These are phyloP conservation scores for Conus ventricosus DNA, from an alignment of 1,140 invertebrate species.

Conservation along the genomic window DNA sequence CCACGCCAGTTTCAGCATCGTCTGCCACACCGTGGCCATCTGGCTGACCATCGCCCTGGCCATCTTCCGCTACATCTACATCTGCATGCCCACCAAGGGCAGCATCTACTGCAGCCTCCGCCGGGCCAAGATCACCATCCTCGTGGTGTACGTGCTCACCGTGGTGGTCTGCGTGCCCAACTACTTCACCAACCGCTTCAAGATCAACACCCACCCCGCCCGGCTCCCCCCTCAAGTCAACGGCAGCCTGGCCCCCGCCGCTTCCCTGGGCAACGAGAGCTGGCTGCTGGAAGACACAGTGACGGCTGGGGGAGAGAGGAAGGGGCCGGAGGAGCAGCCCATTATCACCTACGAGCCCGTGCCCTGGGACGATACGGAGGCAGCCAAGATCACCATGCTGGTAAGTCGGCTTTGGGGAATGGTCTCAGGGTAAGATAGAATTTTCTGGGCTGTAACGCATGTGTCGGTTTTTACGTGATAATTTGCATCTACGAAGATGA, in stretches of 20 bases:
- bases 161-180: slow-evolving; percentile 87
- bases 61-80: slow-evolving; percentile 94
- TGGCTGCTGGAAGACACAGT: neutral
- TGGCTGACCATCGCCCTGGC: slow-evolving; percentile 94
- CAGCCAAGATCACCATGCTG: slow-evolving; percentile 15
- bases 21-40: slow-evolving; percentile 94
- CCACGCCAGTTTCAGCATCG: slow-evolving; percentile 82
- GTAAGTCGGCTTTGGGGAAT: neutral
- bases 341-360: neutral
- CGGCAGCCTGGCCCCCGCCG: neutral
- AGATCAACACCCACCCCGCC: neutral
- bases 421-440: too few relatives aligned
- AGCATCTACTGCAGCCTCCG: slow-evolving; percentile 83
- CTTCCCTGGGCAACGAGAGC: neutral
- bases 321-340: neutral
- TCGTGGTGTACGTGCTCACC: slow-evolving; percentile 83
- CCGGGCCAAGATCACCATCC: slow-evolving; percentile 84
- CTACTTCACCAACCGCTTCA: slow-evolving; percentile 73
- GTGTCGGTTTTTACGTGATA: too few relatives aligned
- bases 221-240: neutral
- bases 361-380: neutral
- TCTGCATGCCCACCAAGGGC: slow-evolving; percentile 85
- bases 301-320: neutral
- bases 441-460: too few relatives aligned
- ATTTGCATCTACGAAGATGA: too few relatives aligned